Conservation (phyloP, 2,797 vertebrate species). For the Melanotaenia maccullochi region DNA sequence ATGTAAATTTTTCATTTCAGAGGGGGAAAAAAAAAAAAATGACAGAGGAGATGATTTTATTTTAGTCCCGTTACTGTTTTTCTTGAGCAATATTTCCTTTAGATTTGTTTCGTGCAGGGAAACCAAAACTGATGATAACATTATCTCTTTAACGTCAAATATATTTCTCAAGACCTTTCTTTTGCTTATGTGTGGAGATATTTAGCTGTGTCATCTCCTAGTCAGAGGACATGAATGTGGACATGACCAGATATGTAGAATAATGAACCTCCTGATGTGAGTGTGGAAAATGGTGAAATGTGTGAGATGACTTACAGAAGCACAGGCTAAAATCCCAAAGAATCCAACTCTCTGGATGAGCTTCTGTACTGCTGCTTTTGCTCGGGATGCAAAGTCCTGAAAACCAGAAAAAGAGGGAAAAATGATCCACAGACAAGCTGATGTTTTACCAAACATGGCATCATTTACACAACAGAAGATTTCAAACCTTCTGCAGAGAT, state of each 20-base stretch:
- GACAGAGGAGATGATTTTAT: not conserved
- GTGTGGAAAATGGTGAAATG: not conserved
- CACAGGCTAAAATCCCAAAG: conserved; percentile 90
- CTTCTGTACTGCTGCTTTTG: conserved; percentile 86
- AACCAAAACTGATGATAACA: not conserved
- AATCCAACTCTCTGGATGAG: conserved; percentile 90
- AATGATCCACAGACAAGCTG: not conserved
- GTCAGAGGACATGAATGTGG: not conserved
- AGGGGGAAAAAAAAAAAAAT: not conserved
- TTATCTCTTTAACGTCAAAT: not conserved
- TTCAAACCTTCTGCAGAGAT: not conserved
- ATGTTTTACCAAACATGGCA: not conserved
- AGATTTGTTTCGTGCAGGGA: not conserved
- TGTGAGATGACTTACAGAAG: conserved; percentile 85
- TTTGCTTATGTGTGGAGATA: not conserved
- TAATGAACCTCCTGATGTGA: not conserved
- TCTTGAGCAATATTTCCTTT: not conserved
- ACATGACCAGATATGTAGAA: not conserved
- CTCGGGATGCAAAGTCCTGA: conserved; percentile 87
- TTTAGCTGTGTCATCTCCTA: not conserved
- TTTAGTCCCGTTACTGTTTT: not conserved
- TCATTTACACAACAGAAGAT: not conserved
- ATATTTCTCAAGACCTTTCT: not conserved
- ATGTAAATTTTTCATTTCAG: not conserved
- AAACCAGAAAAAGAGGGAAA: conserved; percentile 34